phyloP scores from a whole-genome alignment of 1,140 invertebrate species.

The Eriocheir sinensis region DNA sequence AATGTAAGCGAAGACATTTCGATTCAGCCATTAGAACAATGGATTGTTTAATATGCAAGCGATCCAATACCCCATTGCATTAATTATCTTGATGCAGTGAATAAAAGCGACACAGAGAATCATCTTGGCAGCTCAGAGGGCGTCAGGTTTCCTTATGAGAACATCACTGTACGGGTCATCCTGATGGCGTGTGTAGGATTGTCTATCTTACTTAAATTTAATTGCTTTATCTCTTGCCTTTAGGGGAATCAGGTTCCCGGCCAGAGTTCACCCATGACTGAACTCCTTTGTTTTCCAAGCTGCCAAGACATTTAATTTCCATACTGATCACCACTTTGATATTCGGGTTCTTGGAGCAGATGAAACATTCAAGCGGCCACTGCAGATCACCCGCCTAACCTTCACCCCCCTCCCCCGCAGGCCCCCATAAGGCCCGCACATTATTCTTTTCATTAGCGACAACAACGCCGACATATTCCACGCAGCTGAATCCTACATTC shows the following conservation, averaged over 20 bases:
- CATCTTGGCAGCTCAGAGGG: neutral
- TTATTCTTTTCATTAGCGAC: conserved; percentile 8
- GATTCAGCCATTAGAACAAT: too few relatives aligned
- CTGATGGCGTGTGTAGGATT: neutral
- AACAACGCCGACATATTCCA: neutral
- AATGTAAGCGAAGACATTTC: neutral
- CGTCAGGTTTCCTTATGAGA: neutral
- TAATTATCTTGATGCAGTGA: neutral
- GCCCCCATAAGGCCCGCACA: neutral
- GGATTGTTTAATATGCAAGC: too few relatives aligned
- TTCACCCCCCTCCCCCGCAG: neutral
- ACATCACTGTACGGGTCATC: neutral
- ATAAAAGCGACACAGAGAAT: neutral
- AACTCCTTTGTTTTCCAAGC: neutral
- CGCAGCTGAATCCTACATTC: neutral
- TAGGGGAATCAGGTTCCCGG: neutral
- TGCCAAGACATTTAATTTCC: conserved; percentile 1
- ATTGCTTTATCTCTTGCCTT: neutral
- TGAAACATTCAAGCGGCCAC: neutral
- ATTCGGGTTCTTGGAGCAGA: neutral
- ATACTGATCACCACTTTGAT: neutral
- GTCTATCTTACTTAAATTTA: neutral
- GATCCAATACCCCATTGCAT: neutral
- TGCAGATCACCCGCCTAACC: neutral
- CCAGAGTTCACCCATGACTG: neutral